These are phyloP conservation scores for Lucilia sericata DNA, from an alignment of 1,140 invertebrate species.

Conservation along the genomic window DNA sequence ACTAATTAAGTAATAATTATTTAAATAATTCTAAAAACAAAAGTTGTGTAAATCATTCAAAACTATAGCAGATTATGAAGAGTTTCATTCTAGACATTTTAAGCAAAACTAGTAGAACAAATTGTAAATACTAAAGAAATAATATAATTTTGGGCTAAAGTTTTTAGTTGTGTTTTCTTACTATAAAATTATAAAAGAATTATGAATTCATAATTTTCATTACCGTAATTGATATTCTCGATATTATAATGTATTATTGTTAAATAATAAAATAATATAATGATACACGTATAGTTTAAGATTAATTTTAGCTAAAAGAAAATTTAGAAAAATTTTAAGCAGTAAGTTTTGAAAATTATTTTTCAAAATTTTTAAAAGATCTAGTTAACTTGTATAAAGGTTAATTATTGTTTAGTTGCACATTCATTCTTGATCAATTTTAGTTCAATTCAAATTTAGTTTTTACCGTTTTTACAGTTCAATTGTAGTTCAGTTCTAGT, in stretches of 20 bases:
- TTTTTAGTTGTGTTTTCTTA: not conserved
- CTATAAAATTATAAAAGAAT: not conserved
- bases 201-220: not conserved
- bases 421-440: no score
- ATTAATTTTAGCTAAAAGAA: not conserved
- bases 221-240: not conserved
- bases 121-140: not conserved
- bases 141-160: not conserved
- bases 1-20: not conserved
- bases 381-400: no score
- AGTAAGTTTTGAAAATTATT: not conserved
- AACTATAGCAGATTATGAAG: conserved; percentile 8
- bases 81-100: conserved; percentile 12
- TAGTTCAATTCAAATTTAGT: no score
- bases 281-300: not conserved
- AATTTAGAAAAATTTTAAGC: not conserved
- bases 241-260: not conserved
- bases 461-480: no score
- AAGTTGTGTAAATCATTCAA: conserved; percentile 1
- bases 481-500: no score
- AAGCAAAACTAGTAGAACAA: not conserved
- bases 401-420: no score
- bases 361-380: not conserved
- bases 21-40: conserved; percentile 4
- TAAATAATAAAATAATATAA: not conserved